Conservation (phyloP, 2,113 vertebrate species). For the Brachirus orientalis region DNA sequence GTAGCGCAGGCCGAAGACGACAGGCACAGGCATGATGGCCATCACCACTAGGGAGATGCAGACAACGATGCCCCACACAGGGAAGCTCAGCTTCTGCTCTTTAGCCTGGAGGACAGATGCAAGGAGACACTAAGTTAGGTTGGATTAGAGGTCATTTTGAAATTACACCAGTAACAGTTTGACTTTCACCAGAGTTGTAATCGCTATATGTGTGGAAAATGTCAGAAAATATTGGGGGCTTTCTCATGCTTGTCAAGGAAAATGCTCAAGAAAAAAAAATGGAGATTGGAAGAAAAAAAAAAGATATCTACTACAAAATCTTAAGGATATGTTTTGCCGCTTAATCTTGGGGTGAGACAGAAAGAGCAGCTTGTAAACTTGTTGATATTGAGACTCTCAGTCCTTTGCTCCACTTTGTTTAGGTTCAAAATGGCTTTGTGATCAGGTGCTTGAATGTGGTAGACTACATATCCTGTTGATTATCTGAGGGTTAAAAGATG, state of each 20-base stretch:
- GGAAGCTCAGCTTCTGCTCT: conserved; percentile 87
- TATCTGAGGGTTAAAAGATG: conserved; percentile 34
- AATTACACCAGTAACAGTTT: too few relatives aligned
- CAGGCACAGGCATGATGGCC: conserved; percentile 89
- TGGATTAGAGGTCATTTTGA: too few relatives aligned
- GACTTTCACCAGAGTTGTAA: too few relatives aligned
- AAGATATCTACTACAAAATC: too few relatives aligned
- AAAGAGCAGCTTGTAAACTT: too few relatives aligned
- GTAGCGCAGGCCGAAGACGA: conserved; percentile 86
- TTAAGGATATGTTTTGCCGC: too few relatives aligned
- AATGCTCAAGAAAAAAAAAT: too few relatives aligned
- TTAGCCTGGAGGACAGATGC: conserved; percentile 79
- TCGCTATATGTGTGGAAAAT: too few relatives aligned
- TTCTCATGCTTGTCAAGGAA: too few relatives aligned
- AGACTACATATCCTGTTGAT: conserved; percentile 57
- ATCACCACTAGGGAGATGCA: conserved; percentile 89
- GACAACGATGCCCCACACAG: conserved; percentile 87
- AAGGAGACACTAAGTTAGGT: neutral
- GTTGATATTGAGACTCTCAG: neutral
- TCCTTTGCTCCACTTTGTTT: conserved; percentile 20
- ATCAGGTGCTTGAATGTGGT: conserved; percentile 18
- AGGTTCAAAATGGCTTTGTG: conserved; percentile 24
- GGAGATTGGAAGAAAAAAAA: too few relatives aligned
- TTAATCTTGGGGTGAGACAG: too few relatives aligned
- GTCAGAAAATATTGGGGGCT: too few relatives aligned